Base-by-base conservation (phyloP, 2,797 vertebrate species). In the Orestias chungarensis region DNA sequence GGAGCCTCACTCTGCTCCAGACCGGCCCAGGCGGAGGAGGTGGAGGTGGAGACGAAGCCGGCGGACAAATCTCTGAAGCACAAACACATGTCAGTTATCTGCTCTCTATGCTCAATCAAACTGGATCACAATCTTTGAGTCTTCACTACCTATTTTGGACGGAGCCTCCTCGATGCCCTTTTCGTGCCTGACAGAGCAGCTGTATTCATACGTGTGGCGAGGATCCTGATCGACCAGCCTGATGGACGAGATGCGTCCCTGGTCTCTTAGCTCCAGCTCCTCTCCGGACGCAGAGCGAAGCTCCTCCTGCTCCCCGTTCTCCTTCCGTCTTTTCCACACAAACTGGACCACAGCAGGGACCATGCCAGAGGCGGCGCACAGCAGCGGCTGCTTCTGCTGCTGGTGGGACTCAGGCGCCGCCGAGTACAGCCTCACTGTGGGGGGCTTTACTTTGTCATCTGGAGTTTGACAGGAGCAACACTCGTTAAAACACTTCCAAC, bases 341-440 rank as follows among this genome's bases (percentile, higher is more conserved):
- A 88, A 72, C 10, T 2, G 66, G 55, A 86, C 68, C 76, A 66
- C 25, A 65, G 86, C 70, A 68, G 86, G 86, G 67, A 62, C 69
- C 83, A 87, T 87, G 66, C 0, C 46, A 5, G 83, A 82, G 73
- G 86, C 83, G 74, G 67, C 8, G 49, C 82, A 87, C 67, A 87
- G 74, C 70, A 87, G 81, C 2, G 20, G 59, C 31, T 42, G 73
- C 23, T 9, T 55, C 46, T 44, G 57, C 69, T 68, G 35, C 59
- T 15, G 74, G 38, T 59, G 8, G 68, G 10, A 68, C 0, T n/a
- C 66, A 72, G 74, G 54, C 18, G 68, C 74, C 73, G 57, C 71
- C 1, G 71, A 70, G 78, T 74, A 86, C 65, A 71, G 65, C 31
- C 15, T 86, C 69, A 87, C 82, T 74, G 25, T 23, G 0, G 85